These are phyloP conservation scores for Pissodes strobi DNA, from an alignment of 1,140 invertebrate genomes.

Conservation along the genomic window DNA sequence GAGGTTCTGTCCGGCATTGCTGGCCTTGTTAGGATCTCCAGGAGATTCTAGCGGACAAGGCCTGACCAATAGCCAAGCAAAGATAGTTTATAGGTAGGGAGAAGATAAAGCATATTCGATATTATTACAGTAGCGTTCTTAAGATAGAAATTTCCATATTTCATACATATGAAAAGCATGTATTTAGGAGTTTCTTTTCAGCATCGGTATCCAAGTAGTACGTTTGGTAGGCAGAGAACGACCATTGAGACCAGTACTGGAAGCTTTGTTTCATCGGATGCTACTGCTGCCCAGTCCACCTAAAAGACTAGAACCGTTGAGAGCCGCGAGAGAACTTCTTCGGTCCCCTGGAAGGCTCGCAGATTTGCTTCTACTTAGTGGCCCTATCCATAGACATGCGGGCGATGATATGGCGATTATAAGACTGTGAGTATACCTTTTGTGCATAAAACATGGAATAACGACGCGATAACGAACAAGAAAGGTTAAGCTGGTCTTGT, in stretches of 20 bases:
- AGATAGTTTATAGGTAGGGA: constrained; percentile 85
- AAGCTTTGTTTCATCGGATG: constrained; percentile 91
- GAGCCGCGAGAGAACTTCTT: constrained; percentile 77
- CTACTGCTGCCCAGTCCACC: constrained; percentile 81
- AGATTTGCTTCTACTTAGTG: constrained; percentile 73
- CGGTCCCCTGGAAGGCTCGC: constrained; percentile 72
- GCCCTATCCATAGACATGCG: constrained; percentile 74
- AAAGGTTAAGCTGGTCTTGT: too few species aligned
- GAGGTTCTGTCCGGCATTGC: constrained; percentile 85
- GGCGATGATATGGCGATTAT: constrained; percentile 90
- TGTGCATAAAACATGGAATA: constrained; percentile 9
- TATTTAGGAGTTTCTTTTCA: constrained; percentile 55
- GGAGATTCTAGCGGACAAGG: constrained; percentile 69
- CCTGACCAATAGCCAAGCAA: constrained; percentile 78
- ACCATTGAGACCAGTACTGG: constrained; percentile 79
- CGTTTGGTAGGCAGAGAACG: constrained; percentile 82
- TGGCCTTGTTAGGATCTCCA: constrained; percentile 83
- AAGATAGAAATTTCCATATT: too few species aligned
- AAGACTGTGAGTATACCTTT: constrained; percentile 73
- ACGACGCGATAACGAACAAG: too few species aligned
- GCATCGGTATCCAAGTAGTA: constrained; percentile 86
- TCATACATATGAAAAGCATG: background rate
- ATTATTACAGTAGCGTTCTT: too few species aligned
- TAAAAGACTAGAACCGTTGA: constrained; percentile 82
- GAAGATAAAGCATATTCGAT: too few species aligned